A percentile compares a stretch with the other conserved stretches of the same genome.
phyloP scores from a whole-genome alignment of 2,113 vertebrate species.

The Tachycineta bicolor region DNA sequence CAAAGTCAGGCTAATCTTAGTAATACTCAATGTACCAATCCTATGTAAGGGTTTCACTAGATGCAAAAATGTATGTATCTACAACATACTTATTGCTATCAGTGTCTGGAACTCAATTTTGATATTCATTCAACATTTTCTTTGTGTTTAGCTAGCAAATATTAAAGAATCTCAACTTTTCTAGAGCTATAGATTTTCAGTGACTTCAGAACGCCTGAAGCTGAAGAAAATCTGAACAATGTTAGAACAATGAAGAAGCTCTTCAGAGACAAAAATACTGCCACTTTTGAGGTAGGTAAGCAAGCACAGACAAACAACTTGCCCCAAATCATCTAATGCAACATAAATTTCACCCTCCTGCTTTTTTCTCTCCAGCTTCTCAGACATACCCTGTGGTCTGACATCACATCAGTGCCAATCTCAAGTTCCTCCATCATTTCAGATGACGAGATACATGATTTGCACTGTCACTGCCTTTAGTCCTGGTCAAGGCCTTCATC shows the following conservation, averaged over 20 bases:
- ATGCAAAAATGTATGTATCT: neutral
- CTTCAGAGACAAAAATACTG: neutral
- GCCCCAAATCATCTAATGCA: neutral
- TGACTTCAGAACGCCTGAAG: neutral
- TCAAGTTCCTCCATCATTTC: neutral
- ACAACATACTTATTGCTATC: neutral
- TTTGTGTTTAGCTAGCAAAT: neutral
- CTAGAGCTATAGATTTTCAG: neutral
- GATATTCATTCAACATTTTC: neutral
- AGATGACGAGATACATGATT: rapidly evolving
- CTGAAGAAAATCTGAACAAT: neutral
- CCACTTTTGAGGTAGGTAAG: neutral
- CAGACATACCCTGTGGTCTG: neutral
- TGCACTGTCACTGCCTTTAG: neutral
- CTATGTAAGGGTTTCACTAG: neutral
- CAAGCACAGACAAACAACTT: neutral
- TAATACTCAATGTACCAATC: neutral
- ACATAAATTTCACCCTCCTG: neutral
- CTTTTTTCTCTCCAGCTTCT: neutral
- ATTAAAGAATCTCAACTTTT: neutral
- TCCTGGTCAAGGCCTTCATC: neutral
- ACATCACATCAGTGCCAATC: neutral
- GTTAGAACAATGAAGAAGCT: neutral
- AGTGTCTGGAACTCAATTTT: neutral
- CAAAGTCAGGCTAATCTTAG: neutral